Evolutionary conservation across 1,140 invertebrate species (phyloP).

Genomic region (Apocrypta bakeri): DNA sequence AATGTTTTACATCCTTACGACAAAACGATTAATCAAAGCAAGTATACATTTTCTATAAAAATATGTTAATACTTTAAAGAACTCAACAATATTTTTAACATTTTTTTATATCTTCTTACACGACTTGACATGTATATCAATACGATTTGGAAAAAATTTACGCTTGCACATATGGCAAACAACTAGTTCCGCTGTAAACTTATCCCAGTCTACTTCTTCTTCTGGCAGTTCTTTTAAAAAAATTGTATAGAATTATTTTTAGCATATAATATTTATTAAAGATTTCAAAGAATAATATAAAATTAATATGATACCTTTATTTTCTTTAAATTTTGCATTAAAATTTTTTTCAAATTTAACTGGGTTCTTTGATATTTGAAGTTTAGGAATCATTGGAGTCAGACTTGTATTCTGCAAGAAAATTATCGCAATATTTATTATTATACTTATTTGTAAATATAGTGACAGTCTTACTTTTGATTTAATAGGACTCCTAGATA

Average conservation of each 20-base stretch:
- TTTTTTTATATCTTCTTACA: constrained; percentile 55
- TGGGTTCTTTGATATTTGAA: constrained; percentile 57
- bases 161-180: constrained; percentile 58
- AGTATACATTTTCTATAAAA: too few relatives aligned
- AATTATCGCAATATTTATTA: background rate
- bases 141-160: constrained; percentile 58
- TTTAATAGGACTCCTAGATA: too few relatives aligned
- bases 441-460: too few relatives aligned
- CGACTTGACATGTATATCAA: constrained; percentile 55
- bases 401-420: constrained; percentile 41
- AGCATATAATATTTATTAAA: constrained; percentile 1
- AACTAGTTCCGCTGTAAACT: constrained; percentile 56
- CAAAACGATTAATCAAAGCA: too few relatives aligned
- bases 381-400: constrained; percentile 61
- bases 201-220: constrained; percentile 57
- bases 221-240: constrained; percentile 52
- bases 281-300: constrained; percentile 31
- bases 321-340: too few relatives aligned
- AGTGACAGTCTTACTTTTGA: too few relatives aligned
- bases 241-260: constrained; percentile 22
- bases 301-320: too few relatives aligned
- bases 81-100: background rate
- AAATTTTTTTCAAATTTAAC: background rate
- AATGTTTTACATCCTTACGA: too few relatives aligned
- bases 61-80: background rate